Evolutionary conservation across 1,140 invertebrate genomes (phyloP), one percentile per base, ranked within the genome.

Genomic region (Pectinophora gossypiella): DNA sequence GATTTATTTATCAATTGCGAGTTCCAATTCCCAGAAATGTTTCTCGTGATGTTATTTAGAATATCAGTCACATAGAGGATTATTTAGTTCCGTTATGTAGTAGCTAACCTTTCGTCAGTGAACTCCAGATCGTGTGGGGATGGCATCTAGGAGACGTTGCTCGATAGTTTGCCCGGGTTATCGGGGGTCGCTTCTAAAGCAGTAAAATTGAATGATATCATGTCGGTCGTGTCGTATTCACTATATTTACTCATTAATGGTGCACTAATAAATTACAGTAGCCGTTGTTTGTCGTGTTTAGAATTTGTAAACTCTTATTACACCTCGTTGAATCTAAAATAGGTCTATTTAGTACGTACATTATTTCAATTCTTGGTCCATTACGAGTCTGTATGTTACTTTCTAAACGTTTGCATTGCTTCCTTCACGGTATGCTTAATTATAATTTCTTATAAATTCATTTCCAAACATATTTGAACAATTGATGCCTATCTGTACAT

Each of bases 141-240:
- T 67, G 68, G 54, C 72, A 74, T 75, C 80, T 77, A 74, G 70
- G 74, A 80, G 77, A 76, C 66, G 65, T 54, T 63, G 59, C 57
- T 64, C 71, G 77, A 77, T 82, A 82, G 72, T 82, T 80, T 67
- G 63, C 61, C 45, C 51, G 72, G 83, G 83, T 84, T 86, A 84
- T 84, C 80, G 57, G 22, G 59, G 80, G 83, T 84, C 83, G 72
- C 68, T 74, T 84, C 77, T 77, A 79, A 83, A 81, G 77, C 80
- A 85, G 75, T 84, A 82, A 83, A 79, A 81, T 85, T 85, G 75
- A 85, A 84, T 77, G 82, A 84, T 85, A 85, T 82, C 79, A 53
- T 70, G 75, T 78, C 74, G 72, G 72, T 72, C 72, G 64, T 79
- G 70, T 77, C 68, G 64, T 74, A 69, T 76, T 72, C 68, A 73